Evolutionary conservation across 2,888 invertebrate genomes (phyloP).

Genomic region (Boloria selene): DNA sequence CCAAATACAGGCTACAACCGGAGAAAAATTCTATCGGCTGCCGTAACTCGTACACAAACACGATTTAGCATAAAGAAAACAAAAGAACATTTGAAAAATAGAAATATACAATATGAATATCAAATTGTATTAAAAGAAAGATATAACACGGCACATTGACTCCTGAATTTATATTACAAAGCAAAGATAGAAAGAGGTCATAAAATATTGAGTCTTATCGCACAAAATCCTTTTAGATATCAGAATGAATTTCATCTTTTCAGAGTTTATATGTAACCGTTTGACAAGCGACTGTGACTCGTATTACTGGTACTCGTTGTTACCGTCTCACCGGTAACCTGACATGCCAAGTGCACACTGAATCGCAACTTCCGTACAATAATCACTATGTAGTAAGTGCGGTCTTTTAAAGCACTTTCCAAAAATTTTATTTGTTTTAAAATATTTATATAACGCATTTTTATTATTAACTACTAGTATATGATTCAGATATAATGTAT

Average conservation of each 20-base stretch:
- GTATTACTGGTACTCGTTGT: conserved; percentile 16
- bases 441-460: neutral
- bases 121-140: conserved; percentile 10
- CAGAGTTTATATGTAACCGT: conserved; percentile 38
- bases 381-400: conserved; percentile 37
- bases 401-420: conserved; percentile 30
- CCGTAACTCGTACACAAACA: too few relatives aligned
- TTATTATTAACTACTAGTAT: neutral
- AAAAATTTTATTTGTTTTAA: conserved; percentile 10
- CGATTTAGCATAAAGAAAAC: neutral
- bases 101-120: neutral
- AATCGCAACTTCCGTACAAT: conserved; percentile 38
- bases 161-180: conserved; percentile 11
- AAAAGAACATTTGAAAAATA: neutral
- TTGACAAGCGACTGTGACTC: conserved; percentile 55
- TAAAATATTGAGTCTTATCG: conserved; percentile 33
- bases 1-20: too few relatives aligned
- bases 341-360: conserved; percentile 49
- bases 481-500: too few relatives aligned
- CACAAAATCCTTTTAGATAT: conserved; percentile 27
- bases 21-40: too few relatives aligned
- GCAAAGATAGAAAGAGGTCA: conserved; percentile 13
- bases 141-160: conserved; percentile 15
- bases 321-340: conserved; percentile 43
- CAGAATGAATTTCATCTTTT: conserved; percentile 26